Conservation (phyloP, 2,113 vertebrate genomes). For the Charadrius vociferus region DNA sequence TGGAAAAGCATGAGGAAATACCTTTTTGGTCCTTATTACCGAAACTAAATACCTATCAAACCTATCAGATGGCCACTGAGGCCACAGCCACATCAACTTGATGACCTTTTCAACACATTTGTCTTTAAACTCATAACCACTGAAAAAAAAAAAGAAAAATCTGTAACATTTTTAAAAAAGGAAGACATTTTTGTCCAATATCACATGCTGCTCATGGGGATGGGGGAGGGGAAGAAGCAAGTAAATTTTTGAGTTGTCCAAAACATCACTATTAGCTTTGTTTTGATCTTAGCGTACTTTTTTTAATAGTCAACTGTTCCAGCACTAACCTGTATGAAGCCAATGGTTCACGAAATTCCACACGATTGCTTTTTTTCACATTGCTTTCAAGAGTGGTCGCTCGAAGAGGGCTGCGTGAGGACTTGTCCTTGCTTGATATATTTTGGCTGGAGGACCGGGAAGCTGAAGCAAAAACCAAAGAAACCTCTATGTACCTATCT, state of each 20-base stretch:
- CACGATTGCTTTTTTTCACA: conserved; percentile 79
- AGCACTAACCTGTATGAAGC: conserved; percentile 85
- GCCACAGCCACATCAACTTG: neutral
- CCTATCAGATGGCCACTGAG: neutral
- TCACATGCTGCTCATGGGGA: neutral
- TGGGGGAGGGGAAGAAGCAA: neutral
- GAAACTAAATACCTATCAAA: neutral
- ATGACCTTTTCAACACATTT: neutral
- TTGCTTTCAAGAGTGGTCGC: conserved; percentile 91
- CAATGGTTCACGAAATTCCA: conserved; percentile 88
- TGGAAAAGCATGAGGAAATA: neutral
- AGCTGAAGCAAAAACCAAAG: conserved; percentile 61
- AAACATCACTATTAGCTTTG: neutral
- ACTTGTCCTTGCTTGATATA: conserved; percentile 82
- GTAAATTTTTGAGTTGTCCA: neutral
- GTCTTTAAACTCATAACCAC: neutral
- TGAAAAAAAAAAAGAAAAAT: neutral
- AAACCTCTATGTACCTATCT: conserved; percentile 65
- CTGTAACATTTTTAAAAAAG: neutral
- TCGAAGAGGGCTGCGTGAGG: conserved; percentile 88
- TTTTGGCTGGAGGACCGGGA: conserved; percentile 74
- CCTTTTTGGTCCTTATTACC: neutral
- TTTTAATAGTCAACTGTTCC: neutral
- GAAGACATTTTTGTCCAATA: neutral
- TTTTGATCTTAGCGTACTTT: neutral